Evolutionary conservation across 1,140 invertebrate species (phyloP).

Genomic region (Chrysomallon squamiferum): DNA sequence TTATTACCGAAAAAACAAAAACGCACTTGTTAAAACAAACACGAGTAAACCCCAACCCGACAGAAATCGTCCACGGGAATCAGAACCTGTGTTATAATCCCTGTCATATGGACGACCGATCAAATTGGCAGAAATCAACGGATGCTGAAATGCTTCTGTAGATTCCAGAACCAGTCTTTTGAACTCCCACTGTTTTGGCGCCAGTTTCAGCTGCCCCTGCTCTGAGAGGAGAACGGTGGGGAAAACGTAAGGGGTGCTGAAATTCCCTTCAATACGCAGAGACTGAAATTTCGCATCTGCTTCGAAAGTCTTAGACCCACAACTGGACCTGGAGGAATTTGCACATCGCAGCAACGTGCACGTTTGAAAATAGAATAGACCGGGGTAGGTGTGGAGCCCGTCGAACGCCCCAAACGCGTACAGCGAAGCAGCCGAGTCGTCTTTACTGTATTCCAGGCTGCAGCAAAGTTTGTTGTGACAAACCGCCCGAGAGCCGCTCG

Average conservation of each 20-base stretch:
- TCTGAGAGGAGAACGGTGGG: slow-evolving; percentile 24
- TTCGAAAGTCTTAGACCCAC: too few species aligned
- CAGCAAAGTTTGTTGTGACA: slow-evolving; percentile 35
- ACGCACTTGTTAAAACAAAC: too few species aligned
- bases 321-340: not conserved
- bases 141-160: not conserved
- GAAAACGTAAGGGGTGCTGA: slow-evolving; percentile 29
- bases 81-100: too few species aligned
- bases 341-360: not conserved
- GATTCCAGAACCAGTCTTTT: not conserved
- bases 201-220: slow-evolving; percentile 2
- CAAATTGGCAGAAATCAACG: not conserved
- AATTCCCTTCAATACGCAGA: slow-evolving; percentile 21
- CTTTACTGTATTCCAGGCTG: slow-evolving; percentile 17
- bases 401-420: not conserved
- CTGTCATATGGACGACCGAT: not conserved
- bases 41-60: too few species aligned
- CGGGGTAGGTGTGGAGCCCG: not conserved
- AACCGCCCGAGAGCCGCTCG: slow-evolving; percentile 11
- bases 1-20: too few species aligned
- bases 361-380: not conserved
- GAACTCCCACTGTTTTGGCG: slow-evolving; percentile 1
- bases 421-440: slow-evolving; percentile 8
- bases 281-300: slow-evolving; percentile 7
- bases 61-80: too few species aligned